A percentile compares a stretch with the other conserved stretches of the same genome.
Evolutionary conservation across 2,797 vertebrate genomes (phyloP).

Genomic region (Lateolabrax maculatus): DNA sequence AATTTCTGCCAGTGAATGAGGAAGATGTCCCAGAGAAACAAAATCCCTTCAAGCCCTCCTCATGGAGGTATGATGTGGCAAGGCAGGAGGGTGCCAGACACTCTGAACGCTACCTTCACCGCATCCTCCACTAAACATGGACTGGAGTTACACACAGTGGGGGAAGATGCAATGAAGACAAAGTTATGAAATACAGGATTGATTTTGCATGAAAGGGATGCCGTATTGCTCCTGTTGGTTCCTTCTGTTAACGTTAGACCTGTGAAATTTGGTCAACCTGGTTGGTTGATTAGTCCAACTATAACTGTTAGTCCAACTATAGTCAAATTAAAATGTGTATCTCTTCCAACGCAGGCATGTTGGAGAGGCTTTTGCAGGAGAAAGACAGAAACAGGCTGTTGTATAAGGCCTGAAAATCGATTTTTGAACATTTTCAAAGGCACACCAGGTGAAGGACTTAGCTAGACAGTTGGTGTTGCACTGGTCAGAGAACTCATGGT

Average conservation of each 20-base stretch:
- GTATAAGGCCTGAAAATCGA: not conserved
- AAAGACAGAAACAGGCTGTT: not conserved
- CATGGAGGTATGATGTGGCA: conserved; percentile 57
- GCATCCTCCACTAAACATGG: conserved; percentile 69
- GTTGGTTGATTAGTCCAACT: conserved; percentile 2
- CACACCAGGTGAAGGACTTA: not conserved
- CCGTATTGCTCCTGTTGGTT: not conserved
- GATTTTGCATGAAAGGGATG: not conserved
- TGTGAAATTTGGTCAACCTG: conserved; percentile 3
- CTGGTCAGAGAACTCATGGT: not conserved
- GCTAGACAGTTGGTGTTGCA: not conserved
- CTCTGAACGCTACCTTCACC: conserved; percentile 82
- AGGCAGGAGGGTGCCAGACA: conserved; percentile 62
- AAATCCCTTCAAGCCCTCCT: conserved; percentile 57
- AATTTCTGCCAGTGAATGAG: conserved; percentile 23
- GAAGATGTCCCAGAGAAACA: conserved; percentile 33
- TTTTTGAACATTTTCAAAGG: no score
- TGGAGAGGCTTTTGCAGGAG: not conserved
- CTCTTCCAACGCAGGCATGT: not conserved
- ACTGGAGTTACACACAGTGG: not conserved
- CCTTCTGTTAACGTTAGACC: not conserved
- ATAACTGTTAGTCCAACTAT: not conserved
- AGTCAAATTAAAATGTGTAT: not conserved
- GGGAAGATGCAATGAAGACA: not conserved
- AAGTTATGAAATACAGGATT: not conserved